Percentiles rank a stretch among this genome's conserved stretches.
phyloP scores from a whole-genome alignment of 1,140 invertebrate genomes.

The Gryllus bimaculatus region DNA sequence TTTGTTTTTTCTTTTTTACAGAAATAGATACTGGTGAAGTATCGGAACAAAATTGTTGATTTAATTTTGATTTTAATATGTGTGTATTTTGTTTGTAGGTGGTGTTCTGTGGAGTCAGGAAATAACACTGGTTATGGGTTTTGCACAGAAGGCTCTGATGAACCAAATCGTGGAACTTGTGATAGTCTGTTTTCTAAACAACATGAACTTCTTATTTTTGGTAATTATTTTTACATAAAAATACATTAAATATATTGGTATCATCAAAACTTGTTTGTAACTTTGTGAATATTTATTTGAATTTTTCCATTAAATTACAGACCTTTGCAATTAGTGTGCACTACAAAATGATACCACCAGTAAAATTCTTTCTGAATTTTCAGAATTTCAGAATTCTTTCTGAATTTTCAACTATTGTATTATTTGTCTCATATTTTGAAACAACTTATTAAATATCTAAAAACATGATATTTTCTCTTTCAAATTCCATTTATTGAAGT shows the following conservation, averaged over 20 bases:
- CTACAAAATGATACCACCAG: no score
- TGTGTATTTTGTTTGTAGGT: slow-evolving; percentile 30
- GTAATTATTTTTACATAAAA: neutral
- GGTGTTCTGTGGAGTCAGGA: slow-evolving; percentile 49
- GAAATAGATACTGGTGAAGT: neutral
- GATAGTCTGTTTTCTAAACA: slow-evolving; percentile 36
- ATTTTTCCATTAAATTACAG: no score
- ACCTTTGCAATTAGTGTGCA: no score
- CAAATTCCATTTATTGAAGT: no score
- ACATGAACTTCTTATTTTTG: neutral
- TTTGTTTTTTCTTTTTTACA: neutral
- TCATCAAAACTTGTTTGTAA: no score
- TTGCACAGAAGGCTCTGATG: slow-evolving; percentile 65
- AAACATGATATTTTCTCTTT: no score
- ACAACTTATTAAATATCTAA: no score
- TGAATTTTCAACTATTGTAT: no score
- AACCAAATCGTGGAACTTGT: slow-evolving; percentile 58
- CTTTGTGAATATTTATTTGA: no score
- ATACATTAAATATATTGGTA: neutral
- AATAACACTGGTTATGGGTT: slow-evolving; percentile 53
- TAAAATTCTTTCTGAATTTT: no score
- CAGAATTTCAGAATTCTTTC: no score
- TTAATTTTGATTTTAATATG: neutral
- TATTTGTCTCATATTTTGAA: no score
- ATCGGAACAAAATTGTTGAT: neutral